phyloP scores from a whole-genome alignment of 2,797 vertebrate species.

The Phalanger gymnotis region DNA sequence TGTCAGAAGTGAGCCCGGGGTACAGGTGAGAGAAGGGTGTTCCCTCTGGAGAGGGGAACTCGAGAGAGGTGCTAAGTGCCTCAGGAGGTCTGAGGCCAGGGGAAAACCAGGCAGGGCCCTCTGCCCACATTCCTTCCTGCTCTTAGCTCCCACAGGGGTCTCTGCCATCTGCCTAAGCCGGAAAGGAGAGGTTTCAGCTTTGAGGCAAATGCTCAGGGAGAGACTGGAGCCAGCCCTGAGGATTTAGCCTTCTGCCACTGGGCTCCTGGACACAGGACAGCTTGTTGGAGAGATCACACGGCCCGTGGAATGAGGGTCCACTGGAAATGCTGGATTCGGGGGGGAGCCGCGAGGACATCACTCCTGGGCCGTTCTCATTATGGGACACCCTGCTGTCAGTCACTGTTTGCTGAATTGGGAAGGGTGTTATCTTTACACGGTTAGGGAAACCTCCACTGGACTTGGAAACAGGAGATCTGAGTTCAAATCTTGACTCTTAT shows the following conservation, averaged over 20 bases:
- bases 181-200: conserved; percentile 16
- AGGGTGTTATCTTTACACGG: neutral
- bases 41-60: neutral
- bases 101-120: neutral
- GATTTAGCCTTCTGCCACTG: conserved; percentile 32
- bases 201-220: conserved; percentile 6
- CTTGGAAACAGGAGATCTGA: neutral
- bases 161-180: conserved; percentile 22
- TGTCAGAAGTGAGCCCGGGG: accelerated
- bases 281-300: neutral
- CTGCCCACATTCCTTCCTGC: conserved; percentile 22
- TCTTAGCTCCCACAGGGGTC: neutral
- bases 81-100: neutral
- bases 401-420: neutral
- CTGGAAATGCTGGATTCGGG: neutral
- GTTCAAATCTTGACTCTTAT: neutral
- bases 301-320: neutral
- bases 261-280: conserved; percentile 35
- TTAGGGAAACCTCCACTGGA: neutral
- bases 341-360: neutral
- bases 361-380: neutral
- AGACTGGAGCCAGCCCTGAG: conserved; percentile 18
- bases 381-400: neutral
- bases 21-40: neutral
- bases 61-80: neutral